Evolutionary conservation across 2,113 vertebrate genomes (phyloP), one percentile per base, ranked within the genome.

Genomic region (Butorides virescens): DNA sequence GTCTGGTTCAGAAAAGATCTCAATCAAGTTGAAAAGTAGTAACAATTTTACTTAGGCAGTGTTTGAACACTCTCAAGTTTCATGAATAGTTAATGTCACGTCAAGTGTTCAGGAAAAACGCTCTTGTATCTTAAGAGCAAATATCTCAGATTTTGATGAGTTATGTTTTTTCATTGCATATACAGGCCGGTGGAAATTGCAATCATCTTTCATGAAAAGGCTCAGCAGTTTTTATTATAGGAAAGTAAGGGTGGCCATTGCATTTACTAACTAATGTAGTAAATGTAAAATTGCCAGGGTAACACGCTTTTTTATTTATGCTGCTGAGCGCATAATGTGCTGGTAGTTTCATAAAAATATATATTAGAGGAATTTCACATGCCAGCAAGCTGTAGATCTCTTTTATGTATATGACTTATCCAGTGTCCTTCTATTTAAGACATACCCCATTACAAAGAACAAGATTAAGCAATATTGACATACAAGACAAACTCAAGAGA

Each of bases 1-100:
- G 79, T 13, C 74, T n/a, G 36, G 50, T 58, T 78, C 50, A 34
- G 73, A 75, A 87, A 93, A 91, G 86, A 68, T 86, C 97, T 97
- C 97, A 55, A 95, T 97, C 97, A 96, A 84, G 71, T 95, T 97
- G 97, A 98, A 94, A 97, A 98, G 97, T 88, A 89, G 96, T 72
- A 92, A 74, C 96, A 92, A 78, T 98, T 97, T 97, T 46, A 88
- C 95, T 92, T 29, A 21, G 95, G 88, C 76, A 39, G 84, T 53
- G 92, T 97, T 96, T 95, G 97, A 97, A 92, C 92, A 44, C 86
- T 88, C 85, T 67, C 46, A 84, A 53, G 86, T 58, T 34, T 95
- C 97, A 98, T 98, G 98, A 98, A 98, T 98, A 97, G 97, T 98
- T 98, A 95, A 98, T 98, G 91, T 93, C 97, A 97, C 62, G 67